Base-by-base conservation (phyloP, 1,140 invertebrate genomes). In the Pogonognathellus flavescens region DNA sequence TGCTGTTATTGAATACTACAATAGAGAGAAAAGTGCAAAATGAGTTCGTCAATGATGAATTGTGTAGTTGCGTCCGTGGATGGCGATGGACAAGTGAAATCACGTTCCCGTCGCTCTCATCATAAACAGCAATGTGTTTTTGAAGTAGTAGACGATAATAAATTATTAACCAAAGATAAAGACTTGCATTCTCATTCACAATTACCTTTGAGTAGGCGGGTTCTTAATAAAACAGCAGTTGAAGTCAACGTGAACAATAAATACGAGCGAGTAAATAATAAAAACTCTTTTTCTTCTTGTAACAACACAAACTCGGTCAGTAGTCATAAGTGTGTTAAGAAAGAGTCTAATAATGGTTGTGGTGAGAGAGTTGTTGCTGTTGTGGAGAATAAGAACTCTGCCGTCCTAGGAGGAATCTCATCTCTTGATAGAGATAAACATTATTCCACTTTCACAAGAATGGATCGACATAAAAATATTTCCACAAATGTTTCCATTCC, bases 361-460 rank as follows among this genome's bases (percentile, higher is more conserved):
- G 14, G 14, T 10, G 7, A 25, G 62, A 31, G 2, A 13, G 62
- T 20, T 6, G 49, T 50, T 50, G 31, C 16, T n/a, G 11, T 57
- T n/a, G 53, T 57, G 1, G 53, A n/a, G n/a, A 49, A 31, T 72
- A 31, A 1, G 13, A 25, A 66, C 5, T n/a, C n/a, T n/a, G 9
- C 62, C 1, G 14, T 13, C 0, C 14, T 76, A 50, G 49, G 70
- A 7, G 70, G 70, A 8, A 76, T 76, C 3, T 76, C 70, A 1
- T 49, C 2, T n/a, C n/a, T 31, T 1, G 70, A 76, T n/a, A 11
- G 70, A 50, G 80, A 82, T 82, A 59, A 55, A 82, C 55, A 82
- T 82, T 82, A 82, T 14, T 57, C 80, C 52, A 59, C 70, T 49
- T 76, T 76, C 11, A 76, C 70, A 1, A 76, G 70, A 76, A 76